These are phyloP conservation scores for Etia nguti DNA, from an alignment of 2,113 vertebrate genomes.

Conservation along the genomic window DNA sequence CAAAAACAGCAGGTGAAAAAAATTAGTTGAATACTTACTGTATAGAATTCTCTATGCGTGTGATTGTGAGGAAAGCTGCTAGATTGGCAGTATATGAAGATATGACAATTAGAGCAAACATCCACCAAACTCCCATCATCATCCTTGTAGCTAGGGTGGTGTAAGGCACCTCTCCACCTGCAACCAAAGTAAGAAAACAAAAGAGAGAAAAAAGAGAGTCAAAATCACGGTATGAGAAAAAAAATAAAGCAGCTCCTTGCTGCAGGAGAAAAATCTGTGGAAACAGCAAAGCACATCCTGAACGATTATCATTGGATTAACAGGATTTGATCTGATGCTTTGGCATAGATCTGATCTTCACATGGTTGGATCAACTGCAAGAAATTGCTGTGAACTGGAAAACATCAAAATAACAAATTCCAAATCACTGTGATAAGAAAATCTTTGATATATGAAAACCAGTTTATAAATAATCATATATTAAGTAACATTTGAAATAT, in stretches of 20 bases:
- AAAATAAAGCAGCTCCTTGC: neutral
- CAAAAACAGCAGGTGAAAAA: neutral
- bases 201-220: neutral
- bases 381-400: neutral
- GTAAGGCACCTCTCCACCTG: slow-evolving; percentile 95
- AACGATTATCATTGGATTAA: slow-evolving; percentile 28
- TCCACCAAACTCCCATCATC: slow-evolving; percentile 99
- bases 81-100: slow-evolving; percentile 98
- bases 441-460: neutral
- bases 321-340: slow-evolving; percentile 8
- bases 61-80: slow-evolving; percentile 97
- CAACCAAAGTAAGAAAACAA: neutral
- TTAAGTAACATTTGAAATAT: neutral
- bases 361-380: neutral
- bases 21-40: slow-evolving; percentile 81
- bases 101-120: slow-evolving; percentile 96
- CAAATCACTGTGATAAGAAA: neutral
- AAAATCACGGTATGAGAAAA: neutral
- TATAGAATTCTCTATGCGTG: slow-evolving; percentile 95
- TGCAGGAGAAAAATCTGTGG: neutral
- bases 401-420: neutral
- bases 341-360: slow-evolving; percentile 1
- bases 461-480: neutral
- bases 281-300: neutral
- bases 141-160: slow-evolving; percentile 93